Evolutionary conservation across 2,888 invertebrate genomes (phyloP), one percentile per base, ranked within the genome.

Genomic region (Diabrotica balteata): DNA sequence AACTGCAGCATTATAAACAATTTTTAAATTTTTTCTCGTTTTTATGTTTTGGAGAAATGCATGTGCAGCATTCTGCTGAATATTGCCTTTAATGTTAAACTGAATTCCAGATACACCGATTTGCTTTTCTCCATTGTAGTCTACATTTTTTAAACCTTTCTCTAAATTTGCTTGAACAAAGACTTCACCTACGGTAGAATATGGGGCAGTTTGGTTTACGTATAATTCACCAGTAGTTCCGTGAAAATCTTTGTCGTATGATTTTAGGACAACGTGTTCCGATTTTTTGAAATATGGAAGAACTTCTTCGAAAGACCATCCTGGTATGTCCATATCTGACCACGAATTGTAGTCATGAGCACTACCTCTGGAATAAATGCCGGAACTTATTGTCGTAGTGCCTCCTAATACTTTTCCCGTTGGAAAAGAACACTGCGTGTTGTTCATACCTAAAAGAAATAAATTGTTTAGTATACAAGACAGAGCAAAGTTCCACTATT

Each of bases 371-470:
- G 90, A 90, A 73, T 91, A 91, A 77, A 91, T 90, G 93, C 94
- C 92, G 76, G 90, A 91, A 79, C 94, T 94, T 5, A 93, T 83
- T 0, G 91, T 90, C 73, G 91, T 91, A 6, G 90, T 90, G 1
- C 94, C 94, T 7, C 94, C 94, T 79, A 94, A 87, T 0, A 92
- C 92, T 80, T 91, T 93, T 6, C 94, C 94, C 54, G 86, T 76
- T 0, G 86, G 83, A 75, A 80, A 81, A 0, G 76, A 79, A 71
- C 85, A 85, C 52, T 75, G 77, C 0, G 76, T 75, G 17, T 80
- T 76, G 4, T 69, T 73, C 80, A 84, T 81, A 2, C 79, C 67
- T 68, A 69, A 50, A 46, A 49, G n/a, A 10, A 47, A 32, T 2
- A 32, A 32, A 32, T 0, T 5, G 5, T 32, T 32, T 32, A 32